Evolutionary conservation across 2,113 vertebrate species (phyloP).

Genomic region (Pelvicachromis taeniatus): DNA sequence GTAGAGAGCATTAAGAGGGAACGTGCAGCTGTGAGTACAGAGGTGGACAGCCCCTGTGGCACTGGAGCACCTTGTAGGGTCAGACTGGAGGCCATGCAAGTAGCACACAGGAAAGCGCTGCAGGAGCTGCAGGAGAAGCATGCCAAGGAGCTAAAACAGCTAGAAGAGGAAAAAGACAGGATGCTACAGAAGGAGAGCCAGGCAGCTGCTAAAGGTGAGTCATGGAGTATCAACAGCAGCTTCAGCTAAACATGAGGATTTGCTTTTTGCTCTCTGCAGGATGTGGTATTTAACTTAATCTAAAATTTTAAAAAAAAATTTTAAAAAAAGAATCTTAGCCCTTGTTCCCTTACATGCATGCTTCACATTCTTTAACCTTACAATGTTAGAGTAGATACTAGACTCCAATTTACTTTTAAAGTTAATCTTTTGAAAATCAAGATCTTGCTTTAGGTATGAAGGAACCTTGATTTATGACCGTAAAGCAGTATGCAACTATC

Average conservation of each 20-base stretch:
- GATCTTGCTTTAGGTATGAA: neutral
- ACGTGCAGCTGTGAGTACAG: neutral
- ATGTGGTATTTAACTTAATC: neutral
- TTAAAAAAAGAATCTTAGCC: neutral
- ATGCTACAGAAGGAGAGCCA: slow-evolving; percentile 83
- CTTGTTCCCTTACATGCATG: neutral
- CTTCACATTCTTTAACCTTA: neutral
- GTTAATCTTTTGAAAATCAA: neutral
- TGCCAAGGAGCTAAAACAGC: slow-evolving; percentile 75
- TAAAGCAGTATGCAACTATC: neutral
- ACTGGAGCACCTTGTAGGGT: slow-evolving; percentile 76
- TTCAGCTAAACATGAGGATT: neutral
- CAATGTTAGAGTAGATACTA: neutral
- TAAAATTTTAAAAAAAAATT: neutral
- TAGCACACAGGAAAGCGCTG: slow-evolving; percentile 81
- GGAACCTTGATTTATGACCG: neutral
- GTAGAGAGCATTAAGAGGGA: slow-evolving; percentile 69
- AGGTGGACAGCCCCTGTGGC: slow-evolving; percentile 55
- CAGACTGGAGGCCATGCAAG: slow-evolving; percentile 85
- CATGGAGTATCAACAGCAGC: neutral
- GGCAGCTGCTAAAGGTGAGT: slow-evolving; percentile 78
- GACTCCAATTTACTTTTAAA: neutral
- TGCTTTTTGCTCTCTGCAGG: neutral
- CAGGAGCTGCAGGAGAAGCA: slow-evolving; percentile 84
- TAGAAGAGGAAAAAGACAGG: slow-evolving; percentile 80